Conservation (phyloP, 2,888 invertebrate species). For the Chironomus riparius region DNA sequence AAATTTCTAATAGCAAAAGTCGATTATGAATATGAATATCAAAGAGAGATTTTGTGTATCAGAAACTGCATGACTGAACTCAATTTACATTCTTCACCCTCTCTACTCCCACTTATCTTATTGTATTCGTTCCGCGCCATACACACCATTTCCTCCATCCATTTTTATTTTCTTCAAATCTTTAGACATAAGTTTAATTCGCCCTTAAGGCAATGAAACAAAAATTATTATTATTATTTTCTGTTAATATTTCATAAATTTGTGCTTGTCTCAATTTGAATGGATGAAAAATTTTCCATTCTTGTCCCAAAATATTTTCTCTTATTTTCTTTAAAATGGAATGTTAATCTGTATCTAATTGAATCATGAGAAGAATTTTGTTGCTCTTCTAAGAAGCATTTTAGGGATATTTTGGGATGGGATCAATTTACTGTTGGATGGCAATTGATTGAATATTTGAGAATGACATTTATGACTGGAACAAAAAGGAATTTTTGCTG, state of each 20-base stretch:
- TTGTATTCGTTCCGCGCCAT: neutral
- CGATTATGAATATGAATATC: neutral
- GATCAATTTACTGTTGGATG: too few relatives aligned
- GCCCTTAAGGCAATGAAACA: conserved; percentile 18
- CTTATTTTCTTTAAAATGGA: neutral
- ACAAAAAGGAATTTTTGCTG: too few relatives aligned
- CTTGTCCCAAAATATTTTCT: neutral
- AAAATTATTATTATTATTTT: conserved; percentile 3
- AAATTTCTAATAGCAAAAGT: neutral
- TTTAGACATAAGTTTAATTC: neutral
- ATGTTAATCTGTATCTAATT: conserved; percentile 18
- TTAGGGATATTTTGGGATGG: too few relatives aligned
- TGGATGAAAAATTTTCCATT: neutral
- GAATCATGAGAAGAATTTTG: conserved; percentile 4
- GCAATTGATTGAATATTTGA: too few relatives aligned
- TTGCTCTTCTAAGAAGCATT: too few relatives aligned
- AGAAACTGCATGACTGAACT: conserved; percentile 21
- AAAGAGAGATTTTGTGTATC: neutral
- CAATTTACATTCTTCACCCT: conserved; percentile 23
- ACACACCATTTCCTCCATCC: conserved; percentile 10
- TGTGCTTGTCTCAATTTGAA: neutral
- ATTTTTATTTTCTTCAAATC: neutral
- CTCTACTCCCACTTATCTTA: neutral
- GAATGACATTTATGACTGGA: too few relatives aligned
- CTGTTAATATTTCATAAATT: neutral